Evolutionary conservation across 2,888 invertebrate species (phyloP), one percentile per base, ranked within the genome.

Genomic region (Ormyrus rosae): DNA sequence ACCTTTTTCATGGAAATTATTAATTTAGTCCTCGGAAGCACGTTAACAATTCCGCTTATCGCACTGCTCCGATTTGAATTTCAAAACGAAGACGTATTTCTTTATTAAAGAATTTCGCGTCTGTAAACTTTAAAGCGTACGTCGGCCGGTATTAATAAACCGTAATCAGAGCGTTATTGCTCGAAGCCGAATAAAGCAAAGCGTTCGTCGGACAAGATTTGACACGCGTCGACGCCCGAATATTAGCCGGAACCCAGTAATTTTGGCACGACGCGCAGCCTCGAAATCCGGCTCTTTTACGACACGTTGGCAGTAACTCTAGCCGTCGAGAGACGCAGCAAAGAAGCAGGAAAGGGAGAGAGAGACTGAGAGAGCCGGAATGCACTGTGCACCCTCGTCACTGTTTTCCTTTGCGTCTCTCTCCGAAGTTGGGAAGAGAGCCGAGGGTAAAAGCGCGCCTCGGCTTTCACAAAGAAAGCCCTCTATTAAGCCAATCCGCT

Each of bases 181-280:
- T 68, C 61, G 6, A 5, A 51, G 1, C 19, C 13, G 34, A 56
- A n/a, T 10, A 50, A 34, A n/a, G 48, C 56, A 8, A 56, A 58
- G 73, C 11, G 65, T 13, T 48, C 48, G 45, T 8, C 46, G 46
- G 11, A 34, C 34, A 34, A 34, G 79, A 74, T 74, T 74, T 79
- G 81, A 78, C 81, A 78, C 76, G 75, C 73, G 81, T 83, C 78
- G 65, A 81, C 77, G 83, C 69, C 82, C 71, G 83, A 83, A 81
- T 84, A 82, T 82, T 79, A 84, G 73, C 73, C 34, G 34, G 83
- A 81, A 82, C 84, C 85, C 82, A 89, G 85, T 90, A 90, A 90
- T 90, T 90, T 90, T 83, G 87, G 45, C 68, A 51, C n/a, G 50
- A 50, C 50, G 46, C 19, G 34, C 55, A 50, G 71, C 61, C 7